Evolutionary conservation across 2,113 vertebrate genomes (phyloP).

Genomic region (Neolamprologus brichardi): DNA sequence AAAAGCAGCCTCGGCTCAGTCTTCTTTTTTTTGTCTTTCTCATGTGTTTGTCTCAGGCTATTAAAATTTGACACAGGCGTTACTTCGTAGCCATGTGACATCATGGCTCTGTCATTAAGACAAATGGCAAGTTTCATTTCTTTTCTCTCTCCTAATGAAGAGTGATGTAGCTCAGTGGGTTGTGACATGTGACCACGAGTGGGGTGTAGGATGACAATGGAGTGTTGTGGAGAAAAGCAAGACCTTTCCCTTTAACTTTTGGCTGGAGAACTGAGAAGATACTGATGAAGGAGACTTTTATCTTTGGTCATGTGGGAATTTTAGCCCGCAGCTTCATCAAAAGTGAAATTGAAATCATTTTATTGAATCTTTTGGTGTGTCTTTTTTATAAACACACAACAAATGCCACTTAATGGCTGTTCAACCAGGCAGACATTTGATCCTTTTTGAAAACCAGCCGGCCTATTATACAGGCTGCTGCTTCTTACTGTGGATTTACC

Average conservation of each 20-base stretch:
- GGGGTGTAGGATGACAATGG: not conserved
- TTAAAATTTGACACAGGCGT: constrained; percentile 6
- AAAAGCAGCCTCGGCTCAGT: constrained; percentile 1
- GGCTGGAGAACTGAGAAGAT: constrained; percentile 36
- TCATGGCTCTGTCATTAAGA: not conserved
- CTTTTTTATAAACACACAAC: not conserved
- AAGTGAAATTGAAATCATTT: constrained; percentile 9
- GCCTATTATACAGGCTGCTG: not conserved
- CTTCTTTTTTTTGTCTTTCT: not conserved
- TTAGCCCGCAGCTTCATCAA: not conserved
- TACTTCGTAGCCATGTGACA: constrained; percentile 7
- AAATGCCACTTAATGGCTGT: not conserved
- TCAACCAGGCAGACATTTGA: constrained; percentile 26
- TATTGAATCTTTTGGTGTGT: not conserved
- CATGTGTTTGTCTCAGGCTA: constrained; percentile 4
- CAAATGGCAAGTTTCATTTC: not conserved
- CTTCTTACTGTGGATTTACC: constrained; percentile 9
- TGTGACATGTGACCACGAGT: constrained; percentile 4
- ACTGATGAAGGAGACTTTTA: constrained; percentile 17
- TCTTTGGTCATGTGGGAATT: constrained; percentile 12
- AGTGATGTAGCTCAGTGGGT: not conserved
- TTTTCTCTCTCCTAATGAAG: not conserved
- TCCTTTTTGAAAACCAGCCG: constrained; percentile 21
- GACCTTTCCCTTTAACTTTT: constrained; percentile 11
- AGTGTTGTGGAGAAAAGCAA: not conserved